phyloP scores from a whole-genome alignment of 2,797 vertebrate species.

The Gambelia wislizenii region DNA sequence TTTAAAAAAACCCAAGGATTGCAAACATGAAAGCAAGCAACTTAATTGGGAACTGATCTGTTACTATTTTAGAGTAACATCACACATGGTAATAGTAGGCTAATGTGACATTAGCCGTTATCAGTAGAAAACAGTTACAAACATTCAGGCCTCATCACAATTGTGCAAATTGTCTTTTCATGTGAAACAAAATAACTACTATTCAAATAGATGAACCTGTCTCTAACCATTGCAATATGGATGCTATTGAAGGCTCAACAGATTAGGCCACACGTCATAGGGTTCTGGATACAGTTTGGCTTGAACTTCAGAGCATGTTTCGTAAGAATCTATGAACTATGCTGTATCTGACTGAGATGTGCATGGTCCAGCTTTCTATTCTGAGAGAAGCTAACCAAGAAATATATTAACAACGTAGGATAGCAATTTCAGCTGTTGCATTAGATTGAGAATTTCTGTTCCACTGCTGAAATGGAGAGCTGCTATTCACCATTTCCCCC shows the following conservation, averaged over 20 bases:
- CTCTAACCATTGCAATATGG: background rate
- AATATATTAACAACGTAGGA: background rate
- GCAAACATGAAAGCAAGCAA: conserved; percentile 17
- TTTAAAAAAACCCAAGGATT: conserved; percentile 39
- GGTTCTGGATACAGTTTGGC: background rate
- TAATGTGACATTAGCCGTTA: conserved; percentile 43
- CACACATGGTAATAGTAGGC: conserved; percentile 48
- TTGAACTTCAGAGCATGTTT: background rate
- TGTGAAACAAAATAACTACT: background rate
- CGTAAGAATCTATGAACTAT: background rate
- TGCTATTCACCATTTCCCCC: background rate
- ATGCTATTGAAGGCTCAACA: background rate
- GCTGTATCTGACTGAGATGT: background rate
- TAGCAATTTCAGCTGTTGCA: background rate
- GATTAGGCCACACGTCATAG: background rate
- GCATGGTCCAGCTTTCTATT: background rate
- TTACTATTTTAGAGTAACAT: conserved; percentile 52
- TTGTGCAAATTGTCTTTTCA: background rate
- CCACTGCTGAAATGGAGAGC: background rate
- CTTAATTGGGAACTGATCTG: conserved; percentile 53
- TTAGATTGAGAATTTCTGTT: background rate
- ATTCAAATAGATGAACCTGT: background rate
- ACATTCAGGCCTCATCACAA: conserved; percentile 9
- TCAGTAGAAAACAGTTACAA: conserved; percentile 35
- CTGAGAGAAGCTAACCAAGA: background rate